A percentile compares a stretch with the other conserved stretches of the same genome.
These are phyloP conservation scores for Eupithecia abbreviata DNA, from an alignment of 2,888 invertebrate genomes.

Conservation along the genomic window DNA sequence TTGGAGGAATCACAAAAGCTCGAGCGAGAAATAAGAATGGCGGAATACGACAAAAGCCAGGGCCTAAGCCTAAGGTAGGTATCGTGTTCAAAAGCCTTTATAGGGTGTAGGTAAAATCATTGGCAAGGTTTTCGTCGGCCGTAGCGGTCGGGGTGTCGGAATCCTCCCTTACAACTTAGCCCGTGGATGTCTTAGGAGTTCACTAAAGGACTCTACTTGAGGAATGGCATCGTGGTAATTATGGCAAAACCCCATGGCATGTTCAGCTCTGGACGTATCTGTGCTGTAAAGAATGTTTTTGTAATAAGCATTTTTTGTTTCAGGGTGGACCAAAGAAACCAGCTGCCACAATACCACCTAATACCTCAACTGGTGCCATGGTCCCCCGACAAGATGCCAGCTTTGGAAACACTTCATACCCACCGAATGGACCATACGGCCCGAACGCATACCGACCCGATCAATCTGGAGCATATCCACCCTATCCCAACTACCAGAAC, in stretches of 20 bases:
- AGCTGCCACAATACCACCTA: conserved; percentile 80
- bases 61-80: conserved; percentile 26
- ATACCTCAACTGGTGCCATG: conserved; percentile 62
- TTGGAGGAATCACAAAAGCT: conserved; percentile 81
- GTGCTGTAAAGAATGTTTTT: background rate
- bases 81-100: background rate
- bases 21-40: conserved; percentile 55
- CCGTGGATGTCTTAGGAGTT: background rate
- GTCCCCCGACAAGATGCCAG: conserved; percentile 57
- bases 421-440: conserved; percentile 69
- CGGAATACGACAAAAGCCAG: conserved; percentile 32
- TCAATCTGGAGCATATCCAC: conserved; percentile 68
- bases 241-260: background rate
- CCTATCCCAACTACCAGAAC: conserved; percentile 74
- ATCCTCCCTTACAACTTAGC: background rate
- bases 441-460: conserved; percentile 63
- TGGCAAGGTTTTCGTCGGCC: background rate
- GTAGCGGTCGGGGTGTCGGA: background rate
- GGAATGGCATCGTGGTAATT: background rate
- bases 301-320: conserved; percentile 2
- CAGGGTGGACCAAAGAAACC: conserved; percentile 78
- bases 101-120: background rate
- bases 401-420: conserved; percentile 62
- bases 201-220: no score
- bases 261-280: background rate